Evolutionary conservation across 2,888 invertebrate genomes (phyloP), one percentile per base, ranked within the genome.

Genomic region (Epsilonema sp.): DNA sequence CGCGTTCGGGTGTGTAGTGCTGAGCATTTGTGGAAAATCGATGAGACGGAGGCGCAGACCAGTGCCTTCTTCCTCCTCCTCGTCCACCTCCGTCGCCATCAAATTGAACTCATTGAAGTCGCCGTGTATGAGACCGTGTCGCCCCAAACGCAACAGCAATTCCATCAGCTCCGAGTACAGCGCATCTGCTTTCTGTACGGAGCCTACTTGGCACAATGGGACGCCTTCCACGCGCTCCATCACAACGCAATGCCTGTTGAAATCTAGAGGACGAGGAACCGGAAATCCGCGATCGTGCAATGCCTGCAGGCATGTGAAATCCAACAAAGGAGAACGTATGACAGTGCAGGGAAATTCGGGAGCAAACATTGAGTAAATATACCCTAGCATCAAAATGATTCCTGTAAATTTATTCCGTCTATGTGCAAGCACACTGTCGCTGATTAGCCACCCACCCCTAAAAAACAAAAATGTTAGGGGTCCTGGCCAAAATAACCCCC

Each of bases 21-120:
- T 90, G 46, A 97, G 78, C 92, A 97, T 97, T 73, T 97, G 97
- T 0, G 97, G 97, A 67, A 97, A 97, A 72, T 99, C 97, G 52
- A 94, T 92, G 55, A 97, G 71, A 42, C 86, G 71, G 0, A 87
- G 80, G 53, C 79, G 79, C 20, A 78, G 78, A 0, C 80, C 79
- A 45, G 78, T 75, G 36, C 77, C 19, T 23, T 49, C 47, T 26
- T 39, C 22, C 25, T 46, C 41, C 19, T 38, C 44, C 4, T 4
- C 4, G 13, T 13, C 26, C 21, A 60, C 54, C 40, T 56, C 53
- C 19, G 51, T 38, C 19, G 75, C 50, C 80, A 99, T 85, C 52
- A 99, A 77, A 67, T 97, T 97, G 68, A 99, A 97, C 70, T 97
- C 97, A 65, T 99, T 97, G 67, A 92, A 97, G 72, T 97, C 97